A percentile compares a stretch with the other conserved stretches of the same genome.
Conservation (phyloP, 2,888 invertebrate genomes). For the Aelia acuminata region DNA sequence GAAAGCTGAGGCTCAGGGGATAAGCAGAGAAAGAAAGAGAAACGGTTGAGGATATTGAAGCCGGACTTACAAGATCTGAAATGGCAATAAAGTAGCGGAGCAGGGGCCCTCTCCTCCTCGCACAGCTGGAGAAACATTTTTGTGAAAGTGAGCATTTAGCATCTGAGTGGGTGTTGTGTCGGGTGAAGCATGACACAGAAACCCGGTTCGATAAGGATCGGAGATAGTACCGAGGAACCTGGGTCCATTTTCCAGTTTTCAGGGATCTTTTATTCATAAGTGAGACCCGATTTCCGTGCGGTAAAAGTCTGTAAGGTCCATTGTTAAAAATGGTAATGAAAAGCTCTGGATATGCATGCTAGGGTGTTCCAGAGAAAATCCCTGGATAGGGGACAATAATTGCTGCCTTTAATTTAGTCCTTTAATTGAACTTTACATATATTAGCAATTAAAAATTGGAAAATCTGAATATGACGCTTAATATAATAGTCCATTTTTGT, state of each 20-base stretch:
- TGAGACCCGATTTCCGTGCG: background rate
- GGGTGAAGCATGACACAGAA: slow-evolving; percentile 26
- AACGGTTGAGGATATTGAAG: background rate
- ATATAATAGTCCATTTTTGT: no score
- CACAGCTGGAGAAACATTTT: slow-evolving; percentile 4
- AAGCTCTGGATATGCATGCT: background rate
- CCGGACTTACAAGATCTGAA: background rate
- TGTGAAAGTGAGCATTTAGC: slow-evolving; percentile 43
- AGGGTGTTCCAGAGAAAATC: background rate
- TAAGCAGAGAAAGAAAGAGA: background rate
- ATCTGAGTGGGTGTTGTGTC: slow-evolving; percentile 26
- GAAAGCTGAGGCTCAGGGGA: background rate
- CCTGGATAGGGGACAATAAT: background rate
- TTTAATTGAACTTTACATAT: no score
- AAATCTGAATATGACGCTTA: no score
- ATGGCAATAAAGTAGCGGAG: background rate
- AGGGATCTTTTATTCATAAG: slow-evolving; percentile 21
- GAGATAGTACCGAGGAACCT: background rate
- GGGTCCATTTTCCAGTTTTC: background rate
- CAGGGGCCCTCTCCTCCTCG: background rate
- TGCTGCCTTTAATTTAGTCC: no score
- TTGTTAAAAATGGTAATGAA: background rate
- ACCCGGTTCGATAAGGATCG: slow-evolving; percentile 36
- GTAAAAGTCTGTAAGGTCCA: background rate
- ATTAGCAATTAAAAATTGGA: no score